Evolutionary conservation across 2,113 vertebrate species (phyloP), one percentile per base, ranked within the genome.

Genomic region (Columba janthina): DNA sequence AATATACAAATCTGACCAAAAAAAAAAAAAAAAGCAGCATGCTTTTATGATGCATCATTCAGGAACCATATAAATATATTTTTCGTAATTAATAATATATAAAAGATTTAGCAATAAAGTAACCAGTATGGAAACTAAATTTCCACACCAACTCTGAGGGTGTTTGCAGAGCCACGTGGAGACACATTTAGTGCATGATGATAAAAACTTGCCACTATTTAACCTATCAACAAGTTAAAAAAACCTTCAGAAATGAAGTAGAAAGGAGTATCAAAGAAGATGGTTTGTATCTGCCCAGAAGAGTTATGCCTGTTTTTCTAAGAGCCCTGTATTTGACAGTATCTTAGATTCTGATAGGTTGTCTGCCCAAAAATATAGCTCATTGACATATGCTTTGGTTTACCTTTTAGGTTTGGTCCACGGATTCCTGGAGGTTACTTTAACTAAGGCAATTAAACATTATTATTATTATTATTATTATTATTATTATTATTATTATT

Each of bases 341-440:
- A 81, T 84, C 56, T 89, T 88, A 71, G 18, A 16, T 29, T 62
- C 28, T 69, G 19, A 88, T 44, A 29, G 14, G 22, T 34, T 93
- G 71, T 44, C 72, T 87, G 40, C 60, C 82, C 40, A 78, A 72
- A 95, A 91, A 88, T 50, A 93, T 6, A 15, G 34, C n/a, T 67
- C n/a, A 8, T 25, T 91, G 75, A 88, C 76, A 70, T 53, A 77
- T 48, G 56, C 20, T 88, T 92, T 83, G 93, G 70, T 96, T 96
- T 90, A 93, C 44, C 18, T 89, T 93, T 40, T 48, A 77, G 32
- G 26, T 92, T 95, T 94, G 85, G 32, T 78, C 38, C 17, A 28
- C 15, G 85, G 42, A 40, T 89, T 91, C 31, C 79, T 93, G 66
- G 95, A 95, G 72, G 60, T 73, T 53, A 5, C 16, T 73, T 94